Conservation (phyloP, 2,113 vertebrate species). For the Sterna hirundo region DNA sequence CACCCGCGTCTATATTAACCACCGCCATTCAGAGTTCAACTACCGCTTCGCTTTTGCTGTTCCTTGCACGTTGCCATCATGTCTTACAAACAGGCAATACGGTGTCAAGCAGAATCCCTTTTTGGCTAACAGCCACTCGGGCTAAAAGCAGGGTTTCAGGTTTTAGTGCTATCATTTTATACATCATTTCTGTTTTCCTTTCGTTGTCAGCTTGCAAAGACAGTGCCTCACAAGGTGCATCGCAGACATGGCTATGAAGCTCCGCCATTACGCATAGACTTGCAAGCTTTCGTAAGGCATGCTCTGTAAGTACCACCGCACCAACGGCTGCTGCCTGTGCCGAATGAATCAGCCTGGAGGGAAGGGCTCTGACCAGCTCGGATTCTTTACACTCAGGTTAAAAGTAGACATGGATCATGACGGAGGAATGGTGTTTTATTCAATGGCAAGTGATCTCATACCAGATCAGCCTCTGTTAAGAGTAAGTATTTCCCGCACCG, state of each 20-base stretch:
- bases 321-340: accelerated
- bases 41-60: not conserved
- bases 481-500: constrained; percentile 41
- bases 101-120: not conserved
- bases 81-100: not conserved
- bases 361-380: not conserved
- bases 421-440: constrained; percentile 75
- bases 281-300: constrained; percentile 75
- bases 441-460: constrained; percentile 83
- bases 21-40: not conserved
- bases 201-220: constrained; percentile 66
- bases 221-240: constrained; percentile 74
- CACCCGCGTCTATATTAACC: not conserved
- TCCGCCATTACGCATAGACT: constrained; percentile 75
- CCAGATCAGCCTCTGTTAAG: not conserved
- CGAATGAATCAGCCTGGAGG: not conserved
- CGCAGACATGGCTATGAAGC: constrained; percentile 73
- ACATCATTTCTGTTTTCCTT: not conserved
- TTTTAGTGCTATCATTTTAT: not conserved
- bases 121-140: not conserved
- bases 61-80: not conserved
- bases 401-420: constrained; percentile 75
- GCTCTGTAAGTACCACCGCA: constrained; percentile 73
- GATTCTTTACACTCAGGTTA: constrained; percentile 68
- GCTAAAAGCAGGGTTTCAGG: not conserved